Conservation (phyloP, 2,113 vertebrate species). For the Calidris pugnax region DNA sequence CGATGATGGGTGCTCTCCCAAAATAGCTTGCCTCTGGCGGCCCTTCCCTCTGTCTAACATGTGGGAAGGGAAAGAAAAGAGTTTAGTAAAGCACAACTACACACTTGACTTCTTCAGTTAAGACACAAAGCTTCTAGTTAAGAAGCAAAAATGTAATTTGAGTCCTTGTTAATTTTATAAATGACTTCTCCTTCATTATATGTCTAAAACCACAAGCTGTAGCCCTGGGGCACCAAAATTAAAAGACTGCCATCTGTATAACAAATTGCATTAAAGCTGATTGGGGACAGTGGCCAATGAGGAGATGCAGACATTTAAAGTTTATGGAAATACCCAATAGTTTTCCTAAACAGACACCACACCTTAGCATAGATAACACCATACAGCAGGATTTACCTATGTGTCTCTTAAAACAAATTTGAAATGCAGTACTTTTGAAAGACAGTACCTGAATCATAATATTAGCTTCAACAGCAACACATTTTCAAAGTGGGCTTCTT, state of each 20-base stretch:
- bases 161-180: conserved; percentile 73
- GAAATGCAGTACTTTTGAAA: conserved; percentile 85
- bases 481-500: conserved; percentile 89
- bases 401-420: conserved; percentile 79
- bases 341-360: conserved; percentile 70
- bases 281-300: conserved; percentile 64
- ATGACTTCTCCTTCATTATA: conserved; percentile 58
- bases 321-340: conserved; percentile 68
- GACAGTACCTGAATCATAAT: conserved; percentile 89
- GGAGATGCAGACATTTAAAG: conserved; percentile 73
- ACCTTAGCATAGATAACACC: conserved; percentile 73
- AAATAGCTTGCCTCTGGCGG: conserved; percentile 92
- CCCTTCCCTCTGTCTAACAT: conserved; percentile 92
- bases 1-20: conserved; percentile 94
- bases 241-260: conserved; percentile 53
- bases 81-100: conserved; percentile 65
- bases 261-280: conserved; percentile 73
- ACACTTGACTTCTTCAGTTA: conserved; percentile 13
- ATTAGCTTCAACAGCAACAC: conserved; percentile 89
- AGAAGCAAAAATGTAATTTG: conserved; percentile 48
- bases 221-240: conserved; percentile 63
- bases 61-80: conserved; percentile 73
- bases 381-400: conserved; percentile 76
- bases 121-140: conserved; percentile 61
- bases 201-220: conserved; percentile 68